Percentiles rank a stretch among this genome's conserved stretches.
phyloP scores from a whole-genome alignment of 2,113 vertebrate genomes.

The Aspiorhynchus laticeps region DNA sequence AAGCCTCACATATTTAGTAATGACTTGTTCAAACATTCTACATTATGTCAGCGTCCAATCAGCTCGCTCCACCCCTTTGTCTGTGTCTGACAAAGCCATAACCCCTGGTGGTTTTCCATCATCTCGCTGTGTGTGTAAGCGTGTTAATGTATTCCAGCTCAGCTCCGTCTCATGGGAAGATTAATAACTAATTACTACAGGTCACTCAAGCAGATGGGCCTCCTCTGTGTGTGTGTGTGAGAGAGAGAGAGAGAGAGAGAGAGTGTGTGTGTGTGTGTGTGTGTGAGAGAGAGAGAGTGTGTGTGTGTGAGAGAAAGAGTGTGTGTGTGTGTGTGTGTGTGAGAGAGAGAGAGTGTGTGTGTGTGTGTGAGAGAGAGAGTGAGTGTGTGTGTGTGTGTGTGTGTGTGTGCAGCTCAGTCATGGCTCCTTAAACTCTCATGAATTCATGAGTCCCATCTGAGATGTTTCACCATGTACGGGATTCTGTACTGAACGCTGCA shows the following conservation, averaged over 20 bases:
- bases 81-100: background rate
- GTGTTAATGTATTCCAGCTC: slow-evolving; percentile 33
- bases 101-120: background rate
- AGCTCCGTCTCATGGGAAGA: slow-evolving; percentile 32
- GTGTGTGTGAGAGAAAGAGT: too few species aligned
- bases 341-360: too few species aligned
- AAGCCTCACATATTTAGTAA: background rate
- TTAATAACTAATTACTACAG: slow-evolving; percentile 41
- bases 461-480: slow-evolving; percentile 14
- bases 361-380: too few species aligned
- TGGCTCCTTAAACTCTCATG: background rate
- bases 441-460: background rate
- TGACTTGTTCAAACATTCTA: background rate
- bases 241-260: too few species aligned
- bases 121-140: background rate
- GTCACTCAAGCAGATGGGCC: slow-evolving; percentile 33
- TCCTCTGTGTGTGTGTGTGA: background rate
- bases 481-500: background rate
- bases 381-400: too few species aligned
- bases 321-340: background rate
- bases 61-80: background rate
- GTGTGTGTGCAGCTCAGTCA: too few species aligned
- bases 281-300: too few species aligned
- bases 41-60: background rate
- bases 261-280: background rate